These are phyloP conservation scores for Hemibagrus wyckioides DNA, from an alignment of 2,113 vertebrate species.

Conservation along the genomic window DNA sequence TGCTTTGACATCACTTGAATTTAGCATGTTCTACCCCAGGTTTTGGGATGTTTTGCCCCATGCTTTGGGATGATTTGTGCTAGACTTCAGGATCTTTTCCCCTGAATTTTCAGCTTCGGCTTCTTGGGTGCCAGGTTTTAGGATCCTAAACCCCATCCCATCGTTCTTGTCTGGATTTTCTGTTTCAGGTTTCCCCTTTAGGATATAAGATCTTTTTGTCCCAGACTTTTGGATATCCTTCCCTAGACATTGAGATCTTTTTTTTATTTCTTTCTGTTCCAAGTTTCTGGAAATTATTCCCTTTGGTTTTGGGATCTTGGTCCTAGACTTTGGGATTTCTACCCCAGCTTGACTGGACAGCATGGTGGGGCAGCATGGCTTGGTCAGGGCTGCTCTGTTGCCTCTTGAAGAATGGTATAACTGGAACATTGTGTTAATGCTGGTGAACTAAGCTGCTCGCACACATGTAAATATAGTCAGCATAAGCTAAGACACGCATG, in stretches of 20 bases:
- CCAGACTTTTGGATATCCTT: background rate
- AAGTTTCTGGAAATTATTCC: background rate
- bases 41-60: background rate
- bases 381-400: background rate
- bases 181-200: background rate
- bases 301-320: background rate
- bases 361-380: background rate
- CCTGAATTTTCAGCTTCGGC: background rate
- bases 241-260: background rate
- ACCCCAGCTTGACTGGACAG: background rate
- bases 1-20: background rate
- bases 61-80: background rate
- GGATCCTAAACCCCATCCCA: background rate
- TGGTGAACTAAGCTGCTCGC: background rate
- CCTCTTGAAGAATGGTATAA: slow-evolving; percentile 12
- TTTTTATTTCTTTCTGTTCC: background rate
- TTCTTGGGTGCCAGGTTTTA: background rate
- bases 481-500: background rate
- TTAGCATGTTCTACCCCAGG: background rate
- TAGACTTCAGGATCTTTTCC: background rate
- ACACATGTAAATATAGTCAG: background rate
- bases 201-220: background rate
- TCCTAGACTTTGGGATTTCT: background rate
- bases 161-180: background rate
- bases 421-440: background rate